Evolutionary conservation across 1,140 invertebrate species (phyloP).

Genomic region (Sogatella furcifera): DNA sequence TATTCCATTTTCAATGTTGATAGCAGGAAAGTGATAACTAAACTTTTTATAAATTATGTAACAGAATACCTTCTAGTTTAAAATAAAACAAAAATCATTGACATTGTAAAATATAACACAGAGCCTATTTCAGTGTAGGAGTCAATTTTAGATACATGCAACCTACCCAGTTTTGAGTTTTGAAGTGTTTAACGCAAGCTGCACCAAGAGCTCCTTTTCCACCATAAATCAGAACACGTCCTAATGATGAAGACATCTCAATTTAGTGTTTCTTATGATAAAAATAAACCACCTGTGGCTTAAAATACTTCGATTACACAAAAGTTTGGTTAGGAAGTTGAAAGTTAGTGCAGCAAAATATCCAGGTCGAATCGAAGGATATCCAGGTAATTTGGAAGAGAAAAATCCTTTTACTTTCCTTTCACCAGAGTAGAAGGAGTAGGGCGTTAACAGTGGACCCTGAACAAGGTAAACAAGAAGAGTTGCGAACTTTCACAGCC

Average conservation of each 20-base stretch:
- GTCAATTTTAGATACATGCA: constrained; percentile 5
- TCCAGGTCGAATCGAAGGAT: too few species aligned
- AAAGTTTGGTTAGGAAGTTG: too few species aligned
- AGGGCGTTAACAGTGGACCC: too few species aligned
- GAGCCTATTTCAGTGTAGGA: too few species aligned
- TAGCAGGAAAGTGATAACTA: neutral
- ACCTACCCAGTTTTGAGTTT: constrained; percentile 77
- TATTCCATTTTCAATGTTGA: neutral
- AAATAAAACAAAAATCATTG: neutral
- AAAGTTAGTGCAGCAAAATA: too few species aligned
- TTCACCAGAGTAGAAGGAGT: too few species aligned
- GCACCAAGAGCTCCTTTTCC: constrained; percentile 89
- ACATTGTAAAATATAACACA: neutral
- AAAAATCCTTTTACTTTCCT: too few species aligned
- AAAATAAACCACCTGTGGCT: neutral
- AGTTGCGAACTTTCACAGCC: too few species aligned
- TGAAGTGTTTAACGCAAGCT: constrained; percentile 76
- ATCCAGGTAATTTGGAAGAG: too few species aligned
- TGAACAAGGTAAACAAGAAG: too few species aligned
- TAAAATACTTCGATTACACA: too few species aligned
- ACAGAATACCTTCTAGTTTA: neutral
- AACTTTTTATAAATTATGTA: neutral
- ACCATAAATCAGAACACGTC: constrained; percentile 81
- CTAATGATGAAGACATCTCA: constrained; percentile 22
- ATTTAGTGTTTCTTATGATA: neutral